These are phyloP conservation scores for Microtus richardsoni DNA, from an alignment of 2,113 vertebrate species.

Conservation along the genomic window DNA sequence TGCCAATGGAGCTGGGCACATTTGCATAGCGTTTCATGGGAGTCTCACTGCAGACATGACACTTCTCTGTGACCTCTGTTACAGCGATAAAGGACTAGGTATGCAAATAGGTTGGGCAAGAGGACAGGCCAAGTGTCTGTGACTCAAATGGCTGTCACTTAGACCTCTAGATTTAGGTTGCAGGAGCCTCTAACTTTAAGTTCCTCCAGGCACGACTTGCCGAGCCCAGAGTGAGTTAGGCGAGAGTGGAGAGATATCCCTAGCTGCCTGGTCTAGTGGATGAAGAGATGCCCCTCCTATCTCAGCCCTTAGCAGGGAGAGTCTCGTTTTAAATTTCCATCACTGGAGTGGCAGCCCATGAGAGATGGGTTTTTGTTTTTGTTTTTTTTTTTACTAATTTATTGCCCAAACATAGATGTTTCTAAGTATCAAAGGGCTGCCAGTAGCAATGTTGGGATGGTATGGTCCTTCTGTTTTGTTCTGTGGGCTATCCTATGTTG, in stretches of 20 bases:
- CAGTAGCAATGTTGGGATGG: not conserved
- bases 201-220: not conserved
- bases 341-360: not conserved
- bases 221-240: no score
- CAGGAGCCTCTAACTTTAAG: not conserved
- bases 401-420: not conserved
- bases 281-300: not conserved
- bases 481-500: not conserved
- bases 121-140: not conserved
- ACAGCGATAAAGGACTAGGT: no score
- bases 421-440: not conserved
- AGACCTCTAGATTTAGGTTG: not conserved
- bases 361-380: not conserved
- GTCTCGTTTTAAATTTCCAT: not conserved
- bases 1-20: accelerated
- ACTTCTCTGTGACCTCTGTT: not conserved
- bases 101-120: not conserved
- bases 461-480: not conserved
- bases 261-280: not conserved
- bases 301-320: not conserved
- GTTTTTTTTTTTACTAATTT: not conserved
- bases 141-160: no score
- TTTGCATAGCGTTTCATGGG: not conserved
- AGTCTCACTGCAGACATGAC: accelerated
- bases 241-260: not conserved